Conservation (phyloP, 2,888 invertebrate genomes). For the Pandemis cinnamomeana region DNA sequence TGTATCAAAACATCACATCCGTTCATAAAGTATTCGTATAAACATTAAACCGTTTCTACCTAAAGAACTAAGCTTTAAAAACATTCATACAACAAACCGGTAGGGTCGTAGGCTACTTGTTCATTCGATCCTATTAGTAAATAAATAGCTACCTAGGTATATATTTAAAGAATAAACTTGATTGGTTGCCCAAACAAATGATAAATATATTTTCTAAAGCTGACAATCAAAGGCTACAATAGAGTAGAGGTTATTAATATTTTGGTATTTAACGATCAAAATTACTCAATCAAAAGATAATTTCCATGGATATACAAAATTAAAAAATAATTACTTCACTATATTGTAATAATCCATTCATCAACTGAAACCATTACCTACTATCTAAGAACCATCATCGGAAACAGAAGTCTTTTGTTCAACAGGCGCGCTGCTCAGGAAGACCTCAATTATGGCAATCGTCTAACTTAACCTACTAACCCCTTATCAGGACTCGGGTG, state of each 20-base stretch:
- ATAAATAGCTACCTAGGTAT: neutral
- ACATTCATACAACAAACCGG: constrained; percentile 11
- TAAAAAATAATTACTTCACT: neutral
- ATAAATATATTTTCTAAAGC: neutral
- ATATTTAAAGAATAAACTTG: neutral
- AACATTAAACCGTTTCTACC: constrained; percentile 22
- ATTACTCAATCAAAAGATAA: neutral
- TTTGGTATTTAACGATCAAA: constrained; percentile 4
- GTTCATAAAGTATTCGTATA: constrained; percentile 19
- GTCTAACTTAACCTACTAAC: constrained; percentile 39
- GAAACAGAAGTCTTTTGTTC: constrained; percentile 19
- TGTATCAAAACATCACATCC: constrained; percentile 32
- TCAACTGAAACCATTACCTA: constrained; percentile 11
- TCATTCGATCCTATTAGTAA: neutral
- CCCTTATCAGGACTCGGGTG: constrained; percentile 31
- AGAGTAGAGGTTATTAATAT: neutral
- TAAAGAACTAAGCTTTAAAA: constrained; percentile 20
- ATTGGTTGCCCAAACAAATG: neutral
- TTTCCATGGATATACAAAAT: neutral
- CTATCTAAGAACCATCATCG: constrained; percentile 31
- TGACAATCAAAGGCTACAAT: neutral
- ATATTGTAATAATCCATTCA: constrained; percentile 31
- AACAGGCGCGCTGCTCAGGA: constrained; percentile 30
- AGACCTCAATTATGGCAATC: constrained; percentile 45
- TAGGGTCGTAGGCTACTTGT: neutral